These are phyloP conservation scores for Dione vanillae DNA, from an alignment of 2,888 invertebrate species.

Conservation along the genomic window DNA sequence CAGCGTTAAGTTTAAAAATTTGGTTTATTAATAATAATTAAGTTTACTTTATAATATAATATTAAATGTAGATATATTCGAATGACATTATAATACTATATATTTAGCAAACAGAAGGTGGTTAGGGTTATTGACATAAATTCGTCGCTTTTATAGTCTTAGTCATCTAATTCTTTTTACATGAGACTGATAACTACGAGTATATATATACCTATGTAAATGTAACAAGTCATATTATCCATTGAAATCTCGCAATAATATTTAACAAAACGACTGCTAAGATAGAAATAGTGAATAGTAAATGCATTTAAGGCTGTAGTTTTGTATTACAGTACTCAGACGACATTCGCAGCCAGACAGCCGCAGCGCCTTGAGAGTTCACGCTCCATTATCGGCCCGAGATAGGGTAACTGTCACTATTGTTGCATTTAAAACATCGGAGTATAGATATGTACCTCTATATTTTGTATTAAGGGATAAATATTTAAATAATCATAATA, in stretches of 20 bases:
- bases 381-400: constrained; percentile 75
- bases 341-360: constrained; percentile 54
- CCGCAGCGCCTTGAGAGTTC: constrained; percentile 71
- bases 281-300: constrained; percentile 36
- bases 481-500: not conserved
- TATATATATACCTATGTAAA: not conserved
- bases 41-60: no score
- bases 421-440: constrained; percentile 64
- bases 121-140: no score
- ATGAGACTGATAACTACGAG: no score
- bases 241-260: constrained; percentile 1
- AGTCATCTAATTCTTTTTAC: no score
- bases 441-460: not conserved
- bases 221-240: not conserved
- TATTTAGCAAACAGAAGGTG: no score
- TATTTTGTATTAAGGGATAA: constrained; percentile 20
- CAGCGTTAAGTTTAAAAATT: no score
- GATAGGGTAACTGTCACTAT: constrained; percentile 71
- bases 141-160: no score
- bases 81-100: no score
- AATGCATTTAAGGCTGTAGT: constrained; percentile 42
- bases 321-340: constrained; percentile 46
- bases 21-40: no score
- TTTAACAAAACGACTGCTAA: constrained; percentile 12
- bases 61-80: no score